These are phyloP conservation scores for Platerodrilus igneus DNA, from an alignment of 2,888 invertebrate genomes.

Conservation along the genomic window DNA sequence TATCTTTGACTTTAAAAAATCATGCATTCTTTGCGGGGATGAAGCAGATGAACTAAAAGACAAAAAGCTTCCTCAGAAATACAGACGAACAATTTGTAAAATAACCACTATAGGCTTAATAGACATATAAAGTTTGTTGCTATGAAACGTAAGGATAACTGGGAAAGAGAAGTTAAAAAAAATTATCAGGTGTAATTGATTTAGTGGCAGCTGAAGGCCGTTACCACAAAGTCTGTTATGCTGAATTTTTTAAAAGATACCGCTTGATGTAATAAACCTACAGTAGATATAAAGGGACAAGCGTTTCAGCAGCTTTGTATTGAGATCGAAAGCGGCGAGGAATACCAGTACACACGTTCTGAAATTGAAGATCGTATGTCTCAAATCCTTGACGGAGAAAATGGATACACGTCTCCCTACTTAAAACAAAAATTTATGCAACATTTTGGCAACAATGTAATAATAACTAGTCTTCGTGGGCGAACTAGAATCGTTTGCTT, in stretches of 20 bases:
- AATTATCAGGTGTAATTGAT: slow-evolving; percentile 1
- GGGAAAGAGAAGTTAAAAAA: slow-evolving; percentile 5
- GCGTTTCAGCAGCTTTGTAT: slow-evolving; percentile 4
- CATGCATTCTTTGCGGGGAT: slow-evolving; percentile 6
- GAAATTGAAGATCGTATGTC: slow-evolving; percentile 6
- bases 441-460: slow-evolving; percentile 4
- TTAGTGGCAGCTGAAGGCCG: slow-evolving; percentile 6
- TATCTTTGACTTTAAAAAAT: slow-evolving; percentile 5
- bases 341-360: slow-evolving; percentile 2
- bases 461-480: slow-evolving; percentile 3
- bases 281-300: background rate
- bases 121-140: slow-evolving; percentile 3
- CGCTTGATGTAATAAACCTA: background rate
- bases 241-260: slow-evolving; percentile 1
- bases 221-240: slow-evolving; percentile 4
- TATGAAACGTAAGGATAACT: slow-evolving; percentile 4
- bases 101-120: slow-evolving; percentile 1
- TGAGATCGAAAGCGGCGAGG: slow-evolving; percentile 4
- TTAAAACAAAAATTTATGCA: slow-evolving; percentile 4
- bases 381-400: slow-evolving; percentile 5
- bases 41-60: slow-evolving; percentile 4
- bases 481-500: slow-evolving; percentile 7
- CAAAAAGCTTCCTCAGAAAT: slow-evolving; percentile 4
- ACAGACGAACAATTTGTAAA: slow-evolving; percentile 4
- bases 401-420: slow-evolving; percentile 2